phyloP scores from a whole-genome alignment of 2,797 vertebrate species.

The Hoplostethus atlanticus region DNA sequence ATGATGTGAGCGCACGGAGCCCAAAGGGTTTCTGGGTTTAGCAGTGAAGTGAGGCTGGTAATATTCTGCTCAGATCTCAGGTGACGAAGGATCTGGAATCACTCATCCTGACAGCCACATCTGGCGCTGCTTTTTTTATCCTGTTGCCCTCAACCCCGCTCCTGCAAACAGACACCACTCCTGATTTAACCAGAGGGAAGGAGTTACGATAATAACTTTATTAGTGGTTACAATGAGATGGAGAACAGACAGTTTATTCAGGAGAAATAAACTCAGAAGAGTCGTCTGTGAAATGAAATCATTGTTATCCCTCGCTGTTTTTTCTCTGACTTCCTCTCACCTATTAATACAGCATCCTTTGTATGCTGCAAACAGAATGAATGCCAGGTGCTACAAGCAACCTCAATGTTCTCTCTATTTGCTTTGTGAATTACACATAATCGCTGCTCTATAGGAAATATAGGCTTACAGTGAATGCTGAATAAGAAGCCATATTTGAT shows the following conservation, averaged over 20 bases:
- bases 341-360: slow-evolving; percentile 23
- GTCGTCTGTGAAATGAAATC: slow-evolving; percentile 33
- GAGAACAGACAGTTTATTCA: slow-evolving; percentile 63
- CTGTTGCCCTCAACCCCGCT: slow-evolving; percentile 63
- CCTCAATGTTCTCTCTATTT: slow-evolving; percentile 58
- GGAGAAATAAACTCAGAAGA: slow-evolving; percentile 31
- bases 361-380: slow-evolving; percentile 56
- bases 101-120: slow-evolving; percentile 82
- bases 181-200: slow-evolving; percentile 62
- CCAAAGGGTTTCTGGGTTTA: slow-evolving; percentile 33
- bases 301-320: slow-evolving; percentile 48
- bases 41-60: slow-evolving; percentile 45
- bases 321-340: slow-evolving; percentile 29
- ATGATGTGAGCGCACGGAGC: slow-evolving; percentile 38
- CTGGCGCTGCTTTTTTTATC: slow-evolving; percentile 79
- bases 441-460: slow-evolving; percentile 39
- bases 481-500: slow-evolving; percentile 31
- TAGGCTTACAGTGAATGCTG: slow-evolving; percentile 42
- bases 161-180: slow-evolving; percentile 65
- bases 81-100: slow-evolving; percentile 81
- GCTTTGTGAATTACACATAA: slow-evolving; percentile 56
- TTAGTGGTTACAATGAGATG: slow-evolving; percentile 71
- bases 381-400: slow-evolving; percentile 68
- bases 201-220: slow-evolving; percentile 72
- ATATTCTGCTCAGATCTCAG: slow-evolving; percentile 72